phyloP scores from a whole-genome alignment of 2,113 vertebrate species.

The Oreochromis spilurus region DNA sequence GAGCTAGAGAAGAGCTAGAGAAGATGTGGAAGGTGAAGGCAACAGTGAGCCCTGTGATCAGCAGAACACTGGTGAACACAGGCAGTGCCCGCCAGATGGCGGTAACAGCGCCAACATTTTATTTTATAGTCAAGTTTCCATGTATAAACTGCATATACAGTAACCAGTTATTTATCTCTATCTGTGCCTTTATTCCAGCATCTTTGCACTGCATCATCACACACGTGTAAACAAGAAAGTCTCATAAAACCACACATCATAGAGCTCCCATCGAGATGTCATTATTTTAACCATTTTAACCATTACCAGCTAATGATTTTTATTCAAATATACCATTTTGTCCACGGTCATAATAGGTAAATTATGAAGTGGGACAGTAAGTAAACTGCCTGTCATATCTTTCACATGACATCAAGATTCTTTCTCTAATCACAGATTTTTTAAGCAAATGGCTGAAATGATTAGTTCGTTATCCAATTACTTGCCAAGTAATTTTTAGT shows the following conservation, averaged over 20 bases:
- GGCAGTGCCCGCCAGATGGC: not conserved
- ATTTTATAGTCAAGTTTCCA: not conserved
- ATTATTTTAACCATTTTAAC: not conserved
- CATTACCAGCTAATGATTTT: not conserved
- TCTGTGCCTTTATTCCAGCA: not conserved
- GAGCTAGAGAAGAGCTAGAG: not conserved
- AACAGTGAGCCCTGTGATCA: not conserved
- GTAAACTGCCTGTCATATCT: not conserved
- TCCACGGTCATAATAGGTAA: not conserved
- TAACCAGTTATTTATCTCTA: not conserved
- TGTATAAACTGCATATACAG: not conserved
- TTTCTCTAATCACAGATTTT: not conserved
- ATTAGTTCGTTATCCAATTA: not conserved
- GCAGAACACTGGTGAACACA: not conserved
- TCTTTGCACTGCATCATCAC: not conserved
- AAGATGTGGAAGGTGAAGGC: not conserved
- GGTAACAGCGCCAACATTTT: accelerated
- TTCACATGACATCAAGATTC: not conserved
- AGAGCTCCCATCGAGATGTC: not conserved
- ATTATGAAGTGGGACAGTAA: not conserved
- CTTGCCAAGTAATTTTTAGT: not conserved
- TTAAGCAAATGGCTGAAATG: not conserved
- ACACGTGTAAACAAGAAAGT: not conserved
- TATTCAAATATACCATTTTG: not conserved
- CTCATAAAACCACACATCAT: not conserved